A percentile compares a stretch with the other conserved stretches of the same genome.
Evolutionary conservation across 2,113 vertebrate genomes (phyloP).

Genomic region (Ariopsis seemanni): DNA sequence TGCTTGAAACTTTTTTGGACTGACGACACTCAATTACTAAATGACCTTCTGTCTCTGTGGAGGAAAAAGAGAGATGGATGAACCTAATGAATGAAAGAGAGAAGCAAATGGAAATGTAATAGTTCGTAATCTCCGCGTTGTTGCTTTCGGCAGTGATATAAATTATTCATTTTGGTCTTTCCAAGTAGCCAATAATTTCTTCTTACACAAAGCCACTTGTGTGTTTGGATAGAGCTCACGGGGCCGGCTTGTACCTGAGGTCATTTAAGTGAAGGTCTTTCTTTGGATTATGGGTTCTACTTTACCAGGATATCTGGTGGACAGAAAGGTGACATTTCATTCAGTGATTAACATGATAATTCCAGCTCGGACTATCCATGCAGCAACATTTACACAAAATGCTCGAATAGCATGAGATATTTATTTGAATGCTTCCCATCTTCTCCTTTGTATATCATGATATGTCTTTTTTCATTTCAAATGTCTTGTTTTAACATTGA

Average conservation of each 20-base stretch:
- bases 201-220: neutral
- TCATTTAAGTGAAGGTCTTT: neutral
- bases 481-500: too few species aligned
- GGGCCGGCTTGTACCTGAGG: neutral
- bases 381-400: too few species aligned
- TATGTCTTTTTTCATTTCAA: too few species aligned
- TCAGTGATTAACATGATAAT: neutral
- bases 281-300: neutral
- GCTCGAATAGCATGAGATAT: too few species aligned
- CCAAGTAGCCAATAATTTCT: slow-evolving; percentile 11
- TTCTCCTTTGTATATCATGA: too few species aligned
- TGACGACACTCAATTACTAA: neutral
- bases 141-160: slow-evolving; percentile 6
- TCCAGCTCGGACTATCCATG: too few species aligned
- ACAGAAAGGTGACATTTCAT: neutral
- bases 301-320: neutral
- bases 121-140: neutral
- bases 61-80: neutral
- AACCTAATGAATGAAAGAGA: neutral
- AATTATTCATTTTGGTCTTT: slow-evolving; percentile 11
- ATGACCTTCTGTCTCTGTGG: slow-evolving; percentile 7
- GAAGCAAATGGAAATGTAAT: neutral
- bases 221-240: neutral
- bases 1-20: neutral
- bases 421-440: too few species aligned